Evolutionary conservation across 2,113 vertebrate genomes (phyloP), one percentile per base, ranked within the genome.

Genomic region (Mastomys natalensis): DNA sequence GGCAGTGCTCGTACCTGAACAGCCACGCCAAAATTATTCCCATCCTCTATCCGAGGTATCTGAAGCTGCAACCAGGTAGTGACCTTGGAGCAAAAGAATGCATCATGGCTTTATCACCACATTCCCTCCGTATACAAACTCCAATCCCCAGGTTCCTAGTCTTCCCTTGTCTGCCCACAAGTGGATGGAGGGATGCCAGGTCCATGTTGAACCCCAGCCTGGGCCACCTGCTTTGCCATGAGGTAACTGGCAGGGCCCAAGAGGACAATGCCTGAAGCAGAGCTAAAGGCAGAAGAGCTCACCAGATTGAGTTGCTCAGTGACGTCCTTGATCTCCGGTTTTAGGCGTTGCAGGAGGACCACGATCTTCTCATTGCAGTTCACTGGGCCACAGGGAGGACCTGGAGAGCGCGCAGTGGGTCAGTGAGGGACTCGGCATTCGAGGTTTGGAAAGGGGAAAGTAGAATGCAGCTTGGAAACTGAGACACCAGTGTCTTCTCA

Each of bases 11-110:
- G 97, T 21, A 99, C 99, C 99, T 99, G 99, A 26, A 99, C 99
- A 3, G 99, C 99, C 66, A 99, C 99, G n/a, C 99, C 99, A 92
- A 99, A 99, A 97, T 99, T 99, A 97, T 99, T 99, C 0, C 99
- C 99, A 68, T 99, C 99, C 90, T 99, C 99, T 97, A 99, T 99
- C 95, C 98, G 99, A 22, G 99, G 99, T 87, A 99, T 99, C 96
- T 99, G 99, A 21, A 99, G 99, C 58, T 99, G 99, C 74, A 99
- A 96, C 99, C 99, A 99, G 97, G 99, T 99, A 4, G 99, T 99
- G 90, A 99, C 99, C 99, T 99, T 92, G 74, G 37, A 29, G 58
- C 13, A 51, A 78, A n/a, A 34, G 55, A 93, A 92, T 19, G 72
- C 51, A 73, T 73, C 48, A 43, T 76, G 93, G 45, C 45, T 58